Conservation (phyloP, 2,888 invertebrate species). For the Epistrophe eligans region DNA sequence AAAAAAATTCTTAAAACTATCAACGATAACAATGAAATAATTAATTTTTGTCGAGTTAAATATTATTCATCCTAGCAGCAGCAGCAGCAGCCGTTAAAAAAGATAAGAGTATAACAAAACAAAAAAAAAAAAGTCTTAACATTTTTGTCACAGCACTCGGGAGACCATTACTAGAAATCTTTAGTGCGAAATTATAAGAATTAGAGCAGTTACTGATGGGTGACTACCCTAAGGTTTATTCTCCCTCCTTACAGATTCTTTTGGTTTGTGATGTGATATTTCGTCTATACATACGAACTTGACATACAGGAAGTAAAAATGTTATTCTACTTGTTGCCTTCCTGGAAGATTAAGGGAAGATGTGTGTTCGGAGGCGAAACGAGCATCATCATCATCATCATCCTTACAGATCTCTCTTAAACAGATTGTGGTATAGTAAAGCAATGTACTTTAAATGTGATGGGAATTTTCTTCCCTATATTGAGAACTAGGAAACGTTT, state of each 20-base stretch:
- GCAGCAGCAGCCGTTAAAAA: slow-evolving; percentile 54
- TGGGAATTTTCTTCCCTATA: slow-evolving; percentile 73
- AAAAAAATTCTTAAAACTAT: neutral
- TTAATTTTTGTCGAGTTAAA: slow-evolving; percentile 24
- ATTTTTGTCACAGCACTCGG: slow-evolving; percentile 31
- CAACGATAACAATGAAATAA: slow-evolving; percentile 30
- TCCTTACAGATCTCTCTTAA: slow-evolving; percentile 43
- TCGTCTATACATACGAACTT: slow-evolving; percentile 52
- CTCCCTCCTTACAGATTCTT: slow-evolving; percentile 12
- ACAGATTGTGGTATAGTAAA: slow-evolving; percentile 62
- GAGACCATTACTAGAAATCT: slow-evolving; percentile 28
- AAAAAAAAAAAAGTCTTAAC: slow-evolving; percentile 3
- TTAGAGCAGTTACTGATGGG: slow-evolving; percentile 36
- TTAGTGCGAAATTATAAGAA: slow-evolving; percentile 43
- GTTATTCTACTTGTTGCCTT: slow-evolving; percentile 72
- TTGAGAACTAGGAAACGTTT: slow-evolving; percentile 63
- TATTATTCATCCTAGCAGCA: slow-evolving; percentile 9
- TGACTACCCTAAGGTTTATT: slow-evolving; percentile 31
- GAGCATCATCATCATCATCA: slow-evolving; percentile 37
- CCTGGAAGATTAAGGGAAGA: slow-evolving; percentile 59
- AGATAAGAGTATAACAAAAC: neutral
- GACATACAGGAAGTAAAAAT: slow-evolving; percentile 72
- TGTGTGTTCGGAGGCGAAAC: slow-evolving; percentile 30
- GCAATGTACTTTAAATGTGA: slow-evolving; percentile 48
- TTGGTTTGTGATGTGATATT: neutral